Evolutionary conservation across 2,888 invertebrate genomes (phyloP), one percentile per base, ranked within the genome.

Genomic region (Drosophila vallismaia): DNA sequence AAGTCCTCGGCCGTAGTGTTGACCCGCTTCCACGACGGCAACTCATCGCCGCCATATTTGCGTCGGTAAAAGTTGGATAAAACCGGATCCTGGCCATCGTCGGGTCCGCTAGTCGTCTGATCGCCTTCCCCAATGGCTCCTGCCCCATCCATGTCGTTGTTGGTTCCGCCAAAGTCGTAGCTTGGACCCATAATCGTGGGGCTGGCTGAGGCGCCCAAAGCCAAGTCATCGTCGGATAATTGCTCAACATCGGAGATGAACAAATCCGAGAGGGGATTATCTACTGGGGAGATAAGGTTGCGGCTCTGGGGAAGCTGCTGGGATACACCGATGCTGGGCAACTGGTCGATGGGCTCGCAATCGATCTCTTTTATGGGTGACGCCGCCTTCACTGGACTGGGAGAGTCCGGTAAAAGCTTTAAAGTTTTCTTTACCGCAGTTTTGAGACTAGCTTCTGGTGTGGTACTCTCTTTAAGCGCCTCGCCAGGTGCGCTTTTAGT

Each of bases 141-240:
- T 1, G 66, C 70, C n/a, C 28, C 31, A 4, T 60, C 71, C 14
- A 46, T 51, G 10, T 45, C 52, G 14, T 31, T 29, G 0, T 45
- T 26, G 0, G 36, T n/a, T 3, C 48, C 53, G 1, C 69, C 60
- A n/a, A 73, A 70, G 4, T 73, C 70, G 19, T 8, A 69, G 67
- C 14, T 79, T 51, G 24, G 71, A 28, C 38, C 60, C 59, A 74
- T 51, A 12, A 71, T 48, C 0, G 91, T 91, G 12, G 92, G 92
- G 79, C 92, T 92, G 2, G 92, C 92, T 2, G 92, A 92, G 31
- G 92, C 92, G 7, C 92, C 92, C 5, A 92, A 69, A 3, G 90
- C 91, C 36, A 92, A 79, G 68, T 92, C 92, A 69, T 92, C 91
- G 48, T 92, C 91, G 1, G 90, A 91, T 14, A 90, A 73, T 2